Evolutionary conservation across 1,140 invertebrate species (phyloP).

Genomic region (Rhopalosiphum maidis): DNA sequence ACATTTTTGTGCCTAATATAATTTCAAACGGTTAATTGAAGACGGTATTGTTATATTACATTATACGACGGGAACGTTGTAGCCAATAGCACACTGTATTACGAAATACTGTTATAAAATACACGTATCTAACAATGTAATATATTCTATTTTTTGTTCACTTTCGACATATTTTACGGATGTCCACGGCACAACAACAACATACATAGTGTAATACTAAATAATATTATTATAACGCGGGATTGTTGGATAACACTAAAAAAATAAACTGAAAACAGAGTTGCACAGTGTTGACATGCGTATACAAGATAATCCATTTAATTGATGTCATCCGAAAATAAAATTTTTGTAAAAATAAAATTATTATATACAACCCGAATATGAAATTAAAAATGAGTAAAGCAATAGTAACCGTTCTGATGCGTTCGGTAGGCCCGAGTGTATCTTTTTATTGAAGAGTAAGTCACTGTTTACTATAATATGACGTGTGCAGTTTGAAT

Average conservation of each 20-base stretch:
- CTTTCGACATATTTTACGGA: not conserved
- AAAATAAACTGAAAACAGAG: not conserved
- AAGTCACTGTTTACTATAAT: too few relatives aligned
- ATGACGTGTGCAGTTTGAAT: too few relatives aligned
- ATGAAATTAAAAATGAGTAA: too few relatives aligned
- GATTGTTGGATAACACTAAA: not conserved
- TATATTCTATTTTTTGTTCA: not conserved
- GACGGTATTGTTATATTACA: not conserved
- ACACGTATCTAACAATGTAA: not conserved
- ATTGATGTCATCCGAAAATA: too few relatives aligned
- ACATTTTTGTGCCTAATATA: not conserved
- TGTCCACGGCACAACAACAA: not conserved
- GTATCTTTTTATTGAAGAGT: too few relatives aligned
- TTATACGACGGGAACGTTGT: not conserved
- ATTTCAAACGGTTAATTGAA: not conserved
- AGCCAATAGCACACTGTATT: not conserved
- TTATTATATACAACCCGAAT: too few relatives aligned
- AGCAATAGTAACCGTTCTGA: too few relatives aligned
- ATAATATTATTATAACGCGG: not conserved
- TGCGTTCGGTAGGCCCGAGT: too few relatives aligned
- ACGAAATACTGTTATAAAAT: not conserved
- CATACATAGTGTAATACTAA: not conserved
- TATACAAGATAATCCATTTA: too few relatives aligned
- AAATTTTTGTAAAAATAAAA: too few relatives aligned
- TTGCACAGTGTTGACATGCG: too few relatives aligned